Percentiles rank a stretch among this genome's conserved stretches.
phyloP scores from a whole-genome alignment of 2,888 invertebrate genomes.

The Pseudolycoriella hygida region DNA sequence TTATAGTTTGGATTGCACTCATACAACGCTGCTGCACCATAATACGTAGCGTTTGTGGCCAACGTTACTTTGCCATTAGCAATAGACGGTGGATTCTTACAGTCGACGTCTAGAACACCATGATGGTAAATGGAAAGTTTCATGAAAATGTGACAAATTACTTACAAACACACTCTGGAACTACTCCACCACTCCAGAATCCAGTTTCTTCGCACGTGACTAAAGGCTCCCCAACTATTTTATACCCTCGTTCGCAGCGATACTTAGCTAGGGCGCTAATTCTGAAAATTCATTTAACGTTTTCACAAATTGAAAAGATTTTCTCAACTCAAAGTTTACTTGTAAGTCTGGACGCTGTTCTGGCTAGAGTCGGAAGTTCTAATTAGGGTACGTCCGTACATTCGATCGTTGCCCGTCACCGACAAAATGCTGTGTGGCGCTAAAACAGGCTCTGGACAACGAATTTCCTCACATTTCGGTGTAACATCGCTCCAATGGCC shows the following conservation, averaged over 20 bases:
- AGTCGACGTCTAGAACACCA: conserved; percentile 70
- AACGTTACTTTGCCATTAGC: conserved; percentile 59
- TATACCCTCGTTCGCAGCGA: conserved; percentile 76
- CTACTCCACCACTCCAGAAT: conserved; percentile 58
- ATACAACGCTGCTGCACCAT: conserved; percentile 70
- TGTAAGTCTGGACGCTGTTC: conserved; percentile 58
- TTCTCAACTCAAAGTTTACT: conserved; percentile 22
- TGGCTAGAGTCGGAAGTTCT: conserved; percentile 48
- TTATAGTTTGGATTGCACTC: conserved; percentile 67
- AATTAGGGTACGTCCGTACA: conserved; percentile 70
- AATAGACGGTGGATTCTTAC: conserved; percentile 55
- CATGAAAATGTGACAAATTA: conserved; percentile 12
- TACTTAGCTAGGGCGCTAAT: conserved; percentile 77
- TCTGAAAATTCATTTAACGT: conserved; percentile 12
- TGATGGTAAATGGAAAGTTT: too few species aligned
- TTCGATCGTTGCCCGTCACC: conserved; percentile 78
- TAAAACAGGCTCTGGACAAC: conserved; percentile 67
- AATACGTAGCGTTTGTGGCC: conserved; percentile 75
- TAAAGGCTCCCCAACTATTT: conserved; percentile 66
- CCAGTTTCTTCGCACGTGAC: conserved; percentile 76
- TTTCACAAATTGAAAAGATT: background rate
- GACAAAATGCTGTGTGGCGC: conserved; percentile 75
- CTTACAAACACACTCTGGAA: conserved; percentile 74
- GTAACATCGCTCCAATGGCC: conserved; percentile 69
- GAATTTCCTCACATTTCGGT: conserved; percentile 82